Evolutionary conservation across 2,888 invertebrate genomes (phyloP).

Genomic region (Chelonus formosanus): DNA sequence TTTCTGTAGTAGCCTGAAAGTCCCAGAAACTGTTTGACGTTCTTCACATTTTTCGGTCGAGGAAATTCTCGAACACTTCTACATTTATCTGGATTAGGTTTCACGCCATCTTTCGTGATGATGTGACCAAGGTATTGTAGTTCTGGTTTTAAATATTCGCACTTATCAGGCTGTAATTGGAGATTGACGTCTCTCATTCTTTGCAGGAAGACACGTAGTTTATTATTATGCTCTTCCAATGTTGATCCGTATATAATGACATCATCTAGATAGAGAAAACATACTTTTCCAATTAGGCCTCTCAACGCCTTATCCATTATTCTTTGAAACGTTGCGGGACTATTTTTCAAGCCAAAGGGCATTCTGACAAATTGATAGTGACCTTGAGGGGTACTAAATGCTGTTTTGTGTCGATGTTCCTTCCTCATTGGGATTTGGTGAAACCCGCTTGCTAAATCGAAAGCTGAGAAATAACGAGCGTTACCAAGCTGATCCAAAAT

Average conservation of each 20-base stretch:
- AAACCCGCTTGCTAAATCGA: constrained; percentile 45
- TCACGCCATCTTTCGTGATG: constrained; percentile 38
- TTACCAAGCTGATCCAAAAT: constrained; percentile 43
- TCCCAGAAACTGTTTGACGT: constrained; percentile 43
- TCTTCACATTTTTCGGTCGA: constrained; percentile 38
- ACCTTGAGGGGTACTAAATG: constrained; percentile 30
- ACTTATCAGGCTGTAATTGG: constrained; percentile 39
- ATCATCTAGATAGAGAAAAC: too few relatives aligned
- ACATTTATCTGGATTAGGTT: constrained; percentile 42
- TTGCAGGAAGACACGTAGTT: too few relatives aligned
- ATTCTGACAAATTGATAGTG: constrained; percentile 34
- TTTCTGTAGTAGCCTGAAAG: constrained; percentile 42
- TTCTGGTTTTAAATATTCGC: too few relatives aligned
- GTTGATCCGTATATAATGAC: too few relatives aligned
- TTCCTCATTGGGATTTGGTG: constrained; percentile 44
- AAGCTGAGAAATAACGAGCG: constrained; percentile 41
- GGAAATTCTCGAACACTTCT: too few relatives aligned
- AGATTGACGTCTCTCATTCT: too few relatives aligned
- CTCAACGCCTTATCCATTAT: constrained; percentile 33
- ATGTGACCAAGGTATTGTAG: constrained; percentile 40
- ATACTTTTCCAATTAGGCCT: constrained; percentile 24
- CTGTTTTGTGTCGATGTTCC: constrained; percentile 26
- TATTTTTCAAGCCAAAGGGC: constrained; percentile 34
- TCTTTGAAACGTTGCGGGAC: constrained; percentile 32
- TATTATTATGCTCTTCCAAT: too few relatives aligned